phyloP scores from a whole-genome alignment of 2,888 invertebrate species.

The Phragmatobia fuliginosa region DNA sequence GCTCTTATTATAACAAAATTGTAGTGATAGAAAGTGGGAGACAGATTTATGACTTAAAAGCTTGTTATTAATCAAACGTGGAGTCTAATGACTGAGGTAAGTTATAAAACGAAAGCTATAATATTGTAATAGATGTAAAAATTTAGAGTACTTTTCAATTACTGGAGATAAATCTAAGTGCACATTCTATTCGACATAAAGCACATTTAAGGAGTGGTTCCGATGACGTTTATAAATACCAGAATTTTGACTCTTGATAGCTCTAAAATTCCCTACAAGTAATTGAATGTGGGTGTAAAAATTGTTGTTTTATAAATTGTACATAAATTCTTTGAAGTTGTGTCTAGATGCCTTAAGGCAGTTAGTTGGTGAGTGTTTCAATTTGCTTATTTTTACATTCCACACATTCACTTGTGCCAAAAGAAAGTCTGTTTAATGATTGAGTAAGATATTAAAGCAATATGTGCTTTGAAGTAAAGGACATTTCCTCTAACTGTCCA shows the following conservation, averaged over 20 bases:
- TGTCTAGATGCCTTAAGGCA: not conserved
- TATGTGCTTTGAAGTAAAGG: too few species aligned
- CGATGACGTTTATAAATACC: not conserved
- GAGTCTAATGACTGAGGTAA: not conserved
- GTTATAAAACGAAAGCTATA: constrained; percentile 13
- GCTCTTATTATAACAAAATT: not conserved
- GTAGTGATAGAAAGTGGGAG: constrained; percentile 1
- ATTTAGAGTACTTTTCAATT: constrained; percentile 28
- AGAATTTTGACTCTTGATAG: not conserved
- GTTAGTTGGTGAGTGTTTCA: not conserved
- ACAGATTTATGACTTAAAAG: constrained; percentile 7
- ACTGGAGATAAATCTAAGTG: constrained; percentile 4
- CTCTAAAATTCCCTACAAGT: not conserved
- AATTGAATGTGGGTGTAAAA: not conserved
- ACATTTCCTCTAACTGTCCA: too few species aligned
- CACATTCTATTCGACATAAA: not conserved
- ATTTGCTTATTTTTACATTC: not conserved
- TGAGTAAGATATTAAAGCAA: too few species aligned
- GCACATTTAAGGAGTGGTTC: not conserved
- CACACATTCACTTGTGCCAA: not conserved
- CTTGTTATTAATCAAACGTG: not conserved
- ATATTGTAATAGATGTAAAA: constrained; percentile 6
- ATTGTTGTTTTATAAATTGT: not conserved
- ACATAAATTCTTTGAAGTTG: not conserved
- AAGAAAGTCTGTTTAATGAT: not conserved